Conservation (phyloP, 2,113 vertebrate genomes). For the Chionis minor region DNA sequence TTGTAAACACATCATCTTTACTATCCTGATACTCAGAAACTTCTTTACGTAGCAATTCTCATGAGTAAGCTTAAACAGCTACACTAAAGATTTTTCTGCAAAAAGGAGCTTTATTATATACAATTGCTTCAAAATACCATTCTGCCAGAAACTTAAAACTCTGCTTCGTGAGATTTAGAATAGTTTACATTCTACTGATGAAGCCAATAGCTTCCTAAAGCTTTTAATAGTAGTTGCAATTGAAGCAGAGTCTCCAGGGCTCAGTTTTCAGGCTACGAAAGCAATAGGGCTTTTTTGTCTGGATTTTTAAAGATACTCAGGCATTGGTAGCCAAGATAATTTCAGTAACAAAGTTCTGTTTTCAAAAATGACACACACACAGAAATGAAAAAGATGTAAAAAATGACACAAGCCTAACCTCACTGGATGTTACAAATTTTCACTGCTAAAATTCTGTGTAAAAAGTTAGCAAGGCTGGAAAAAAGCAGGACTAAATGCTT, state of each 20-base stretch:
- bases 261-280: not conserved
- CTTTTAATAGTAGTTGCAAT: not conserved
- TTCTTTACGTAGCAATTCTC: not conserved
- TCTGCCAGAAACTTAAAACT: not conserved
- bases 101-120: not conserved
- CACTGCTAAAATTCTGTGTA: not conserved
- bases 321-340: not conserved
- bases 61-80: not conserved
- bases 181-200: not conserved
- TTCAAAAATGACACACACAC: not conserved
- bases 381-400: not conserved
- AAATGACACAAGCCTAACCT: not conserved
- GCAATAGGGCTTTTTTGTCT: not conserved
- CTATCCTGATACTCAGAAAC: not conserved
- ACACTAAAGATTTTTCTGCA: not conserved
- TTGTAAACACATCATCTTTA: not conserved
- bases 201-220: not conserved
- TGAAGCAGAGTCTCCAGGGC: not conserved
- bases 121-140: not conserved
- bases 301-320: not conserved
- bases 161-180: not conserved
- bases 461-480: not conserved
- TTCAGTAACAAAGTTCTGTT: not conserved
- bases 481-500: not conserved
- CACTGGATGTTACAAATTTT: not conserved